Base-by-base conservation (phyloP, 53 echinoderm and acorn worm genomes). In the Paracentrotus lividus region DNA sequence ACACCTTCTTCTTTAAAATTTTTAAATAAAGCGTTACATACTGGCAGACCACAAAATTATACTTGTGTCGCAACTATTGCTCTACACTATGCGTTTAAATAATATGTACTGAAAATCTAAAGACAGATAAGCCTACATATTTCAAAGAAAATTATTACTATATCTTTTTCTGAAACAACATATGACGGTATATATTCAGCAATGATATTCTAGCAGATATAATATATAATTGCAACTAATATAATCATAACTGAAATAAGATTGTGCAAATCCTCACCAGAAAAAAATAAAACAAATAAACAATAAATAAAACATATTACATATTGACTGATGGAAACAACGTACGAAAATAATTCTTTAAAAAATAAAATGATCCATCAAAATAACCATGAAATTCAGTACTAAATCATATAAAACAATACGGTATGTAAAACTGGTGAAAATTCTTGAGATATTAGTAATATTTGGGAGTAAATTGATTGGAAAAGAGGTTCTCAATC, bases 161-260 rank as follows among this genome's bases (percentile, higher is more conserved):
- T 57, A 57, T 57, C 57, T 57, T 27, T 0, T 27, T 38, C 38
- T 69, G 34, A 0, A 69, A 40, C 72, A 72, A 72, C 20, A 42
- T 66, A 53, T 24, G 5, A 53, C 1, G 49, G 33, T 34, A 32
- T 49, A 52, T 86, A 49, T 49, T 86, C 16, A 26, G 56, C 86
- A 86, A n/a, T 56, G 56, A 52, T 49, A 45, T 86, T 16, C 51
- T 40, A 40, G 72, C 72, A 72, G 40, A 36, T 38, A 18, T 36
- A 32, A 36, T 72, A 72, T 72, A 72, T 72, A 18, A 20, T 72
- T 72, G 72, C 72, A 72, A 40, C 16, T 72, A 72, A 72, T 32
- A 38, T 72, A 1, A 72, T 64, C 31, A 29, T 72, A 72, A 72
- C 38, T 72, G 18, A 72, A 72, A 72, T 72, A 72, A 72, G 40